Evolutionary conservation across 2,888 invertebrate species (phyloP), one percentile per base, ranked within the genome.

Genomic region (Acleris laterana): DNA sequence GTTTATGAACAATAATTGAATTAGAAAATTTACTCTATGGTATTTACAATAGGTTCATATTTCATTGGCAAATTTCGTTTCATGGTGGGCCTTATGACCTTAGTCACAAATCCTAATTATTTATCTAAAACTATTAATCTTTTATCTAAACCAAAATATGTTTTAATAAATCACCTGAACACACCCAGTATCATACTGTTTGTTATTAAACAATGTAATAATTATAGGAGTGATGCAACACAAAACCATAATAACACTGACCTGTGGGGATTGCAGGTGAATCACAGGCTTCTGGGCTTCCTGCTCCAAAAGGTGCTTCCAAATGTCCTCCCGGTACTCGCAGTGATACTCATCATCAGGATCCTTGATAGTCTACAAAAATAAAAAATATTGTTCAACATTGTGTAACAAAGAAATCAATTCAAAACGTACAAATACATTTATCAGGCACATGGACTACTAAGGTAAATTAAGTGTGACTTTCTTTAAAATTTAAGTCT

Each of bases 191-290:
- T 2, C 6, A n/a, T 58, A 51, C 22, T 51, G 49, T 55, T 60
- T 65, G 48, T 60, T 60, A 52, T 58, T 38, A 68, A 66, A 69
- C 68, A 70, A 67, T 38, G 32, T 9, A 44, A 17, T 44, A 52
- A 46, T 63, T 50, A 63, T 11, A 9, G 9, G 13, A 38, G 38
- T 66, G 65, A 61, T 51, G 56, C 53, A 62, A 57, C 28, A 42
- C n/a, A 20, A 55, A 46, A 13, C 25, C 0, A 25, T 25, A 20
- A 20, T 62, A 55, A 22, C 53, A 65, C 68, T 71, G 78, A 93
- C 93, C 84, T 93, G 93, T 69, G 93, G 93, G 70, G 93, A 93
- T 65, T 89, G 90, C n/a, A 93, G 81, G 62, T 87, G 88, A 53
- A 93, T 90, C 1, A 80, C 85, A 1, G 87, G 87, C 64, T 87